Base-by-base conservation (phyloP, 2,113 vertebrate species). In the Formicarius rufipectus region DNA sequence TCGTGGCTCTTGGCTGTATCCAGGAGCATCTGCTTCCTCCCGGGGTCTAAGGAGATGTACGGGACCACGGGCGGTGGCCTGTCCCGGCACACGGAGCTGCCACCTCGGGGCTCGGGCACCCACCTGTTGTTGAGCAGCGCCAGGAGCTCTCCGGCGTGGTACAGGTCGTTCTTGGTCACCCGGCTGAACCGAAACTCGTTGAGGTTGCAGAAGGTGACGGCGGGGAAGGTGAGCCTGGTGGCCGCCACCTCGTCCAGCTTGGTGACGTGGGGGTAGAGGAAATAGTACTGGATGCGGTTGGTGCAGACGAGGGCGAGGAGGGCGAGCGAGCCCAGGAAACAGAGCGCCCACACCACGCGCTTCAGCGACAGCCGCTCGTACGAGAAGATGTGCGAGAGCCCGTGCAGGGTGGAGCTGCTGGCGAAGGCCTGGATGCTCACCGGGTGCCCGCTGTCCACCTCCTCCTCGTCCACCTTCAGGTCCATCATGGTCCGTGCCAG, bases 131-230 rank as follows among this genome's bases (percentile, higher is more conserved):
- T 99, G 95, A 99, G 99, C 97, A 99, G 97, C 75, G 99, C 99
- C 39, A 99, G 98, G 8, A 99, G 98, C 97, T 99, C 99, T 3
- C 99, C 99, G 0, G 99, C 99, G 12, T 99, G 99, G 98, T 99
- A 99, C 98, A 99, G 98, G 97, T 99, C 99, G 39, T 99, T 99
- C 97, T 99, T 99, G 96, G 99, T 99, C 90, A 99, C 99, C 37
- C 99, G 98, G 96, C 98, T 99, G 97, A 99, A 99, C 42, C 99
- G 99, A 33, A 99, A 99, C 96, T 99, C 98, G 60, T 99, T 99
- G 97, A 99, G 99, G 98, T 99, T 99, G 98, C 99, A 99, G 98
- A 99, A 98, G 95, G 99, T 99, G 98, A 99, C 96, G 3, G 99
- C 98, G 0, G 99, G 99, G 97, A 99, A 99, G 83, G 98, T 97